phyloP scores from a whole-genome alignment of 2,797 vertebrate genomes.

The Cheracebus regulus region DNA sequence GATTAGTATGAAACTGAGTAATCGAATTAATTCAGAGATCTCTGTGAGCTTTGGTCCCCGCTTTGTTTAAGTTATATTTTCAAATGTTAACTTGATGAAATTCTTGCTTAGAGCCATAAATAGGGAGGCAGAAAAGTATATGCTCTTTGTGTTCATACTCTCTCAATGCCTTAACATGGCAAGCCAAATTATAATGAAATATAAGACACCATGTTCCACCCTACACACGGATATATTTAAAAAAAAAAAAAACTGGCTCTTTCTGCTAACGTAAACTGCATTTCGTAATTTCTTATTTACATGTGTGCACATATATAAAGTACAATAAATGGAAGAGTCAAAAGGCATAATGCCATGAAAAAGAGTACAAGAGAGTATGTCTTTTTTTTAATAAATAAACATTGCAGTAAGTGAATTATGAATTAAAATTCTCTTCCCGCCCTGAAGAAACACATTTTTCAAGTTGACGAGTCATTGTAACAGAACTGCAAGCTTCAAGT shows the following conservation, averaged over 20 bases:
- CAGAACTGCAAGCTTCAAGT: slow-evolving; percentile 51
- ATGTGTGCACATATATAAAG: neutral
- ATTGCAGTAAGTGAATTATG: slow-evolving; percentile 61
- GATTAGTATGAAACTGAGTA: slow-evolving; percentile 58
- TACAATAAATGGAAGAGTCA: neutral
- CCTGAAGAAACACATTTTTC: slow-evolving; percentile 74
- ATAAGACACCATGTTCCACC: neutral
- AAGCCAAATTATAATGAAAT: slow-evolving; percentile 34
- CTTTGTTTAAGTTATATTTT: slow-evolving; percentile 53
- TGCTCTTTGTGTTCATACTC: slow-evolving; percentile 24
- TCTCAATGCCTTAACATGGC: slow-evolving; percentile 12
- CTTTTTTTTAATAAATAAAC: slow-evolving; percentile 66
- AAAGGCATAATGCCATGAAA: neutral
- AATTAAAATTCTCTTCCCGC: slow-evolving; percentile 65
- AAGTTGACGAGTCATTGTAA: slow-evolving; percentile 63
- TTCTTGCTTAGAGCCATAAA: slow-evolving; percentile 51
- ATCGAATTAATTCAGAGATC: slow-evolving; percentile 73
- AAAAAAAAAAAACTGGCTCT: neutral
- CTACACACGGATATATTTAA: neutral
- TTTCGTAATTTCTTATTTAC: slow-evolving; percentile 54
- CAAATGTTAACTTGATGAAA: slow-evolving; percentile 37
- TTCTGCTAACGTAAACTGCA: slow-evolving; percentile 22
- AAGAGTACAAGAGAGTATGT: neutral
- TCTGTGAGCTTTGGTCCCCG: slow-evolving; percentile 46
- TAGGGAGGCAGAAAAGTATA: neutral